Base-by-base conservation (phyloP, 2,888 invertebrate genomes). In the Oxystoma pomonae region DNA sequence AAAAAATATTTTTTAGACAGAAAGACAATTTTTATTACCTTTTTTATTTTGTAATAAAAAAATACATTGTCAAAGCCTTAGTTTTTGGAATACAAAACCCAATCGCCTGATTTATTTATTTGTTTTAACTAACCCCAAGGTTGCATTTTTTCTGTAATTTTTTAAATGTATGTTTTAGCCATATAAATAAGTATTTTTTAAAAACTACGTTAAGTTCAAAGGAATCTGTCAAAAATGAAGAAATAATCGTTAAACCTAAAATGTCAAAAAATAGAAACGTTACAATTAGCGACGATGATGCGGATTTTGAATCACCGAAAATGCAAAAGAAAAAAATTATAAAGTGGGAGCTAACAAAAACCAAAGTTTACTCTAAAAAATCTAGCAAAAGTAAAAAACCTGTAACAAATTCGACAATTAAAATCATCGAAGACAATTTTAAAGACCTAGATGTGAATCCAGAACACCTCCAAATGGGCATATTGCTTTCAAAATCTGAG, bases 391-490 rank as follows among this genome's bases (percentile, higher is more conserved):
- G 81, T 78, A 71, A 73, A 62, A 55, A 21, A n/a, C 16, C 16
- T 16, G 16, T 53, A 9, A 58, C 72, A 61, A 65, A 72, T 55
- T 71, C 82, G 55, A 68, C 82, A 60, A 68, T 77, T 18, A 83
- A 82, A 71, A 73, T 81, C 80, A 65, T 83, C 80, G 78, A 80
- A 80, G 70, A 77, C 73, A 72, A 80, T 82, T 65, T 85, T 81
- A 49, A 72, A 77, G 67, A 78, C 77, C 71, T 81, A 59, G 86
- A 88, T 75, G 79, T 87, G 56, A 85, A 88, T 79, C 80, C 86
- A 0, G 87, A 89, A 70, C 86, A 90, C 69, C 77, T 89, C 65
- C 87, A 88, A 75, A 72, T 90, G 76, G 89, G 88, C 55, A 80
- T 90, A 69, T 88, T 88, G 16, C 75, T 90, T 63, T 89, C 89